Base-by-base conservation (phyloP, 2,797 vertebrate genomes). In the Sarcoramphus papa region DNA sequence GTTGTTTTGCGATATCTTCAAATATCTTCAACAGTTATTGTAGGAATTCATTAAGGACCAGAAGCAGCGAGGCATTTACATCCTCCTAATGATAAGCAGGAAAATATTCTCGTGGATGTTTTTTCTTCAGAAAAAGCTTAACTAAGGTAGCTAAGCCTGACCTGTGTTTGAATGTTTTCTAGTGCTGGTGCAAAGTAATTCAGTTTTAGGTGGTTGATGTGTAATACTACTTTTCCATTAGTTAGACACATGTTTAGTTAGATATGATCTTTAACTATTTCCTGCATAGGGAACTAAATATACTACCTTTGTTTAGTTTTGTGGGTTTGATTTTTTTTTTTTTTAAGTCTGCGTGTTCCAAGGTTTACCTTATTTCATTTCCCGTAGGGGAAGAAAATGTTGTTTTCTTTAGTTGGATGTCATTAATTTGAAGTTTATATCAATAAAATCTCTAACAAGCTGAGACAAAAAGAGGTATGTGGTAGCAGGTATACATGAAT, bases 1-100 rank as follows among this genome's bases (percentile, higher is more conserved):
- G 57, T 87, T 94, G 92, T 92, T 94, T 89, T 94, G 84, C 4
- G n/a, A 14, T 77, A 86, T 87, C 90, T 93, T 86, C 86, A 75
- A 3, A 37, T 87, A 57, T 73, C 86, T 85, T 65, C 74, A n/a
- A 3, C 47, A 51, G 57, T 83, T 94, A 69, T 47, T 92, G 88
- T 33, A 91, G 94, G 85, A 92, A 85, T 70, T 74, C 85, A 79
- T 88, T 93, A 92, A 85, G 92, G 86, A 33, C 74, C 62, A 82
- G 67, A 59, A 69, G 86, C 88, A 92, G 88, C 0, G 25, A 93
- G 67, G 67, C 84, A 59, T 90, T 92, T 92, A 51, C 74, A 54
- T 0, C 2, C 65, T 50, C 15, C 50, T 85, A 63, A 85, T 91
- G 88, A 89, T 48, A 74, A 76, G 77, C 45, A 40, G 77, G 75